phyloP scores from a whole-genome alignment of 2,888 invertebrate species.

The Notodonta dromedarius region DNA sequence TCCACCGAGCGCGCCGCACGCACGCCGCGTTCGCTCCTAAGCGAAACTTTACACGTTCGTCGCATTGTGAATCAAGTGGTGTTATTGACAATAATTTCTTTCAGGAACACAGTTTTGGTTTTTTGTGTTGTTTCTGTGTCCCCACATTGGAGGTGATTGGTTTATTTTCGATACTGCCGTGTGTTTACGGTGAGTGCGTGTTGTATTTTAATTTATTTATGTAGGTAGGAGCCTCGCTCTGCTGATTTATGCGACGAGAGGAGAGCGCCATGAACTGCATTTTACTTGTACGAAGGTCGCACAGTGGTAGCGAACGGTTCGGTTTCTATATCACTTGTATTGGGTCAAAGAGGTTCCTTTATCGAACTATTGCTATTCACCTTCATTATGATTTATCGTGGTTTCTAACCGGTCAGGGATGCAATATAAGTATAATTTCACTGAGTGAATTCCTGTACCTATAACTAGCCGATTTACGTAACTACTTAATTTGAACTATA shows the following conservation, averaged over 20 bases:
- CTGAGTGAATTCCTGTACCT: background rate
- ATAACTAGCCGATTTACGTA: background rate
- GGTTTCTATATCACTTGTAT: conserved; percentile 61
- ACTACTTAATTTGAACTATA: too few relatives aligned
- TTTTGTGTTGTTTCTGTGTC: conserved; percentile 76
- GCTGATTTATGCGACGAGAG: conserved; percentile 72
- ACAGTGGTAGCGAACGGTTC: conserved; percentile 53
- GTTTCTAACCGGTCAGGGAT: conserved; percentile 9
- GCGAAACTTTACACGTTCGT: conserved; percentile 73
- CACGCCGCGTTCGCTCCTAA: conserved; percentile 52
- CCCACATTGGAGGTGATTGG: conserved; percentile 74
- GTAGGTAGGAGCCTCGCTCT: conserved; percentile 57
- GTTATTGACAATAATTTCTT: conserved; percentile 63
- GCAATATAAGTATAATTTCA: background rate
- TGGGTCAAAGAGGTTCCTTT: conserved; percentile 46
- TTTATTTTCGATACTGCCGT: conserved; percentile 73
- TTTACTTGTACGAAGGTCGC: conserved; percentile 68
- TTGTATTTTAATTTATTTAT: conserved; percentile 73
- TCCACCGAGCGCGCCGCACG: conserved; percentile 63
- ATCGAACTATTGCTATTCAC: conserved; percentile 45
- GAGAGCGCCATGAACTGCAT: conserved; percentile 70
- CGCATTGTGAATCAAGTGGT: conserved; percentile 72
- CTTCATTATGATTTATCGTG: conserved; percentile 32
- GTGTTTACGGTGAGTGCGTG: conserved; percentile 78
- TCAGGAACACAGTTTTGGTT: conserved; percentile 65